Base-by-base conservation (phyloP, 2,888 invertebrate genomes). In the Lacanobia wlatinum region DNA sequence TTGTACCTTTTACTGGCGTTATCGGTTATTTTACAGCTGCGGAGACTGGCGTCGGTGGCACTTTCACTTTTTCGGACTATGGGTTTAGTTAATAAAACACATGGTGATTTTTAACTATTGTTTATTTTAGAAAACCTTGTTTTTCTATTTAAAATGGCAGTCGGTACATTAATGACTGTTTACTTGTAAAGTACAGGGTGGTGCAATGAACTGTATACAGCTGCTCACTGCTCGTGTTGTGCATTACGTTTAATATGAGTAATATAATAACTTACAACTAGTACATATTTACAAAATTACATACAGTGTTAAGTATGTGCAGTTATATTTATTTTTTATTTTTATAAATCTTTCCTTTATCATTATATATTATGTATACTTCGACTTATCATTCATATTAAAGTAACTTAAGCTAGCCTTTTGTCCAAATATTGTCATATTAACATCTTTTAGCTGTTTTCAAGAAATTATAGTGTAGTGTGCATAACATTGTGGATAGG, bases 51-150 rank as follows among this genome's bases (percentile, higher is more conserved):
- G 59, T 38, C 38, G 38, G 46, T 60, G 21, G 59, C 65, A 82
- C 78, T 83, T 85, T 86, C 76, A 73, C 80, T 78, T 71, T 82
- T 78, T 38, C 23, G 48, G 55, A 70, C 53, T 64, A 70, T 38
- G 8, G 64, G 52, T 10, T 53, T 56, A 50, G 74, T 70, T 66
- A 86, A 80, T 79, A 78, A 85, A 86, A 85, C 70, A 74, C 76
- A 59, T 78, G 73, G 46, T 60, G 23, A 58, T 67, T 62, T 66
- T 64, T 60, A 14, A 2, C 0, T 40, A 40, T 23, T 21, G 0
- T 84, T 72, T 84, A 78, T 82, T 76, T 61, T 21, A 6, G 0
- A 10, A 53, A 70, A 50, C 7, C 0, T 60, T n/a, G n/a, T 48
- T 68, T 34, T 66, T 28, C 12, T 60, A n/a, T 50, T 18, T 43